Percentiles rank a stretch among this genome's conserved stretches.
These are phyloP conservation scores for Epizoanthus ramosus DNA, from an alignment of 92 coral and sea anemone species.

Conservation along the genomic window DNA sequence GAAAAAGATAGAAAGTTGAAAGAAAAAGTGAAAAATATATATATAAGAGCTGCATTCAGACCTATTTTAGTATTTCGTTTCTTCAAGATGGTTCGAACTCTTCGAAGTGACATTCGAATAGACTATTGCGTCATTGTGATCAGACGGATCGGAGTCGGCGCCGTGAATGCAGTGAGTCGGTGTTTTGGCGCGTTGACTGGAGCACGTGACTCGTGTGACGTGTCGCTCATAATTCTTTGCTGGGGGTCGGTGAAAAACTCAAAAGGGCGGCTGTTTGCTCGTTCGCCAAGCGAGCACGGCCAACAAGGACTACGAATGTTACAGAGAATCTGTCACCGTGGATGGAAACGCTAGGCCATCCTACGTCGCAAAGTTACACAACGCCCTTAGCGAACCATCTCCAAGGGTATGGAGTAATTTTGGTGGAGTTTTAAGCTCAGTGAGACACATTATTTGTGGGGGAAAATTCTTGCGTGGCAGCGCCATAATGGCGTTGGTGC, in stretches of 20 bases:
- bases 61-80: too few relatives aligned
- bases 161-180: constrained; percentile 51
- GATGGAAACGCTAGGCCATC: constrained; percentile 99
- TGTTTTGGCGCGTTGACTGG: constrained; percentile 83
- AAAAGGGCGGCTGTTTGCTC: constrained; percentile 99
- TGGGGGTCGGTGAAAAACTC: constrained; percentile 99
- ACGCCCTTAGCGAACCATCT: constrained; percentile 85
- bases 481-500: constrained; percentile 92
- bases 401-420: constrained; percentile 95
- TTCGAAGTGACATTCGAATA: too few relatives aligned
- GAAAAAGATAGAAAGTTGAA: too few relatives aligned
- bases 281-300: constrained; percentile 82
- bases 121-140: neutral
- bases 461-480: constrained; percentile 79
- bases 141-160: neutral
- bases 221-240: constrained; percentile 86
- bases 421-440: constrained; percentile 71
- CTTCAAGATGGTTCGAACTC: too few relatives aligned
- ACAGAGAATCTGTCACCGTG: constrained; percentile 96
- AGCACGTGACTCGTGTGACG: constrained; percentile 96
- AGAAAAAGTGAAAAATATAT: too few relatives aligned
- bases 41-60: too few relatives aligned
- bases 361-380: constrained; percentile 97
- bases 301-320: constrained; percentile 68
- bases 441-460: constrained; percentile 77